phyloP scores from a whole-genome alignment of 2,888 invertebrate species.

The Gandaritis pyraliata region DNA sequence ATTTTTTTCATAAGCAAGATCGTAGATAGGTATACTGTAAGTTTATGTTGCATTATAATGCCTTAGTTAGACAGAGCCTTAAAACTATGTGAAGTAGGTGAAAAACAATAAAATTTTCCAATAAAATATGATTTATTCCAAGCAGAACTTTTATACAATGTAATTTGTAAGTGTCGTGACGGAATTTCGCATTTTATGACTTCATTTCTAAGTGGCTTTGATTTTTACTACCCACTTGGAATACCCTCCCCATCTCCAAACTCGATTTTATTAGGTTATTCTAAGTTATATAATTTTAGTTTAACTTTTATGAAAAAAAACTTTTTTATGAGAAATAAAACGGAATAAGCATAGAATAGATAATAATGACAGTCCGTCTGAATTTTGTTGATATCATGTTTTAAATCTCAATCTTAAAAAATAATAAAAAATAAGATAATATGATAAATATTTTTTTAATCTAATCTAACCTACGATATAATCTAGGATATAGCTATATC shows the following conservation, averaged over 20 bases:
- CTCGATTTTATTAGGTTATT: background rate
- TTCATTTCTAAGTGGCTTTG: constrained; percentile 25
- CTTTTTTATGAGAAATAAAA: no score
- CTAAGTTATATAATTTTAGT: background rate
- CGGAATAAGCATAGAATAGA: no score
- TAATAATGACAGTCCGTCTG: no score
- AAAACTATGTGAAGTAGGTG: constrained; percentile 30
- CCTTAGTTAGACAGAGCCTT: constrained; percentile 12
- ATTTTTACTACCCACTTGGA: constrained; percentile 14
- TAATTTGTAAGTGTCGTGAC: constrained; percentile 40
- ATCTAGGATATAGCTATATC: no score
- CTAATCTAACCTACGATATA: no score
- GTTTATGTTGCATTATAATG: background rate
- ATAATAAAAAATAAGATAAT: no score
- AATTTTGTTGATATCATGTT: no score
- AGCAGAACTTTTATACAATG: constrained; percentile 45
- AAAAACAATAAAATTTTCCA: constrained; percentile 40
- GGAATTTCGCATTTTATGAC: constrained; percentile 41
- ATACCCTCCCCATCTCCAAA: background rate
- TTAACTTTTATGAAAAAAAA: no score
- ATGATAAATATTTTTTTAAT: no score
- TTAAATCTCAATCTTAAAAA: no score
- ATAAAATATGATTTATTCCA: constrained; percentile 53
- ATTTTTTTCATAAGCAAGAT: no score
- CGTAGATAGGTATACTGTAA: background rate